Evolutionary conservation across 2,113 vertebrate genomes (phyloP), one percentile per base, ranked within the genome.

Genomic region (Hypanus sabinus): DNA sequence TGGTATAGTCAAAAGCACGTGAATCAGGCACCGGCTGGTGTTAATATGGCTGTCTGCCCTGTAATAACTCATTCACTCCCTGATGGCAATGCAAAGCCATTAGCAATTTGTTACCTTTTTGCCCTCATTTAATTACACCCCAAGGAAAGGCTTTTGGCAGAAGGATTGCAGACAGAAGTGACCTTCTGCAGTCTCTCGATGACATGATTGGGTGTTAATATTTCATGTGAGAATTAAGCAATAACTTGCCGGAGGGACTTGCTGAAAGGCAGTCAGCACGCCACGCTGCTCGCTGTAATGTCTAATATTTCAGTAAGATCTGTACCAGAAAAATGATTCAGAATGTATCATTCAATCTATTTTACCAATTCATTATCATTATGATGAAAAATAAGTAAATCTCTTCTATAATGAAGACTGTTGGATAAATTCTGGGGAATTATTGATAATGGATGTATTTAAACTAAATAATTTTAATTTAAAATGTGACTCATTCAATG

Each of bases 51-150:
- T 95, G 94, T 95, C 94, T 75, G 55, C 94, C 95, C 94, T 94
- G 87, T 94, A 93, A 88, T 93, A 94, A 94, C 81, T 93, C 95
- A 94, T 93, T 65, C 92, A 94, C 94, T 95, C 95, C 75, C 95
- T 80, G 22, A 79, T 76, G 94, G 94, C 77, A 12, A 0, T 1
- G 55, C 0, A n/a, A 93, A 95, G 85, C 93, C 38, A 94, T 95
- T 95, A 95, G 94, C 75, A 95, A 94, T 93, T 94, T 94, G 38
- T 7, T 20, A 70, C 91, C 87, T 38, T 73, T 95, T 95, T 94
- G 90, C 95, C 95, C 94, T 94, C 94, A 93, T 94, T 95, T 94
- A 95, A 96, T 95, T 95, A 94, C 94, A 94, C 94, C 95, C 94
- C 87, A 94, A 95, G 94, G 95, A 95, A 75, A 94, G 76, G 46